phyloP scores from a whole-genome alignment of 2,797 vertebrate genomes.

The Dendrocincla fuliginosa region DNA sequence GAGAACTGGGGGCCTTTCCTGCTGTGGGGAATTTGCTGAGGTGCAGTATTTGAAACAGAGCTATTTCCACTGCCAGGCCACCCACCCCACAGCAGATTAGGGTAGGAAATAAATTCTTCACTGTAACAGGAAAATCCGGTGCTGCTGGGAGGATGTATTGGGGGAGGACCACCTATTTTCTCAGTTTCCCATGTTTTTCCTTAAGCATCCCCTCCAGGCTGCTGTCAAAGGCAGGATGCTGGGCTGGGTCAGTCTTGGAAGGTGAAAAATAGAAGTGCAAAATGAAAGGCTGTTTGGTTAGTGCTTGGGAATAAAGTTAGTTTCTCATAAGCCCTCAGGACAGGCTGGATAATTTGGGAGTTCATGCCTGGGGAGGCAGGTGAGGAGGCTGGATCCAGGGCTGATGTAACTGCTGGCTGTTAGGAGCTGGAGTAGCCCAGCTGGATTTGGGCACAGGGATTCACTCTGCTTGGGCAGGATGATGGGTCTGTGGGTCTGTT shows the following conservation, averaged over 20 bases:
- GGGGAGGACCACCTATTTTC: not conserved
- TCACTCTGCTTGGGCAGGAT: not conserved
- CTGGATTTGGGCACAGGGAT: not conserved
- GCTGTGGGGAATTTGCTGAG: not conserved
- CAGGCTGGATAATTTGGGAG: not conserved
- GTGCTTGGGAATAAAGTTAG: not conserved
- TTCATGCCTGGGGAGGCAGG: not conserved
- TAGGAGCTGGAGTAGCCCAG: not conserved
- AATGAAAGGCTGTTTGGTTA: not conserved
- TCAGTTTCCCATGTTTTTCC: not conserved
- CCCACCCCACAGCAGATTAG: not conserved
- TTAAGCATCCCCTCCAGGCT: not conserved
- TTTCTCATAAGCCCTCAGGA: fast-evolving
- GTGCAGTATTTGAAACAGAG: not conserved
- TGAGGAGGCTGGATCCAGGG: not conserved
- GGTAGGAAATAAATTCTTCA: not conserved
- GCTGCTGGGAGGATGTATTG: not conserved
- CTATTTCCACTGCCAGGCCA: not conserved
- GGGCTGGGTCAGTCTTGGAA: not conserved
- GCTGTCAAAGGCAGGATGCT: not conserved
- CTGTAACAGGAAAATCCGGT: not conserved
- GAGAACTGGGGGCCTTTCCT: not conserved
- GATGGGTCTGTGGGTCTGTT: not conserved
- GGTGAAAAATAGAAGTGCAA: not conserved
- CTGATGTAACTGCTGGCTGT: fast-evolving